Evolutionary conservation across 2,113 vertebrate genomes (phyloP), one percentile per base, ranked within the genome.

Genomic region (Vireo altiloquus): DNA sequence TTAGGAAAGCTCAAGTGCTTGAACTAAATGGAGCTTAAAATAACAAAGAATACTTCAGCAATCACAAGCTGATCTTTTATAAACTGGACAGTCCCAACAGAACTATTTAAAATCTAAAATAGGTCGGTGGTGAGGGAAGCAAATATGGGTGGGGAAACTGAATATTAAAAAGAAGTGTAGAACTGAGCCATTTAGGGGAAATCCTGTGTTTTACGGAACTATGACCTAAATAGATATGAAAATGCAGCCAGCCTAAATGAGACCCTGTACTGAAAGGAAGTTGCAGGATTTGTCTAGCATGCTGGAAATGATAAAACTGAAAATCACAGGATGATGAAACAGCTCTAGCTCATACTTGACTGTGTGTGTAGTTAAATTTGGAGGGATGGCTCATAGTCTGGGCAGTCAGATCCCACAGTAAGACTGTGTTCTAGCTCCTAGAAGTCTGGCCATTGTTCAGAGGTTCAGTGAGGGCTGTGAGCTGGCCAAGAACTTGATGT

Each of bases 331-430:
- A 83, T 92, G 92, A 87, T 95, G 84, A 95, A 94, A 85, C 66
- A 64, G 56, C 78, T 90, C 82, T 94, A 90, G 79, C 91, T 95
- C 92, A 85, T 42, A 9, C 87, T 82, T 91, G 59, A 79, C 76
- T 90, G 33, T 89, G 92, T 71, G 59, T 94, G 95, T 70, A 92
- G 95, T 94, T 96, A 96, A 96, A 96, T 96, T 94, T 92, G 91
- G 96, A 96, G 94, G 39, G 44, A 92, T 92, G 90, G 86, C 94
- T 96, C 96, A 96, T 94, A 96, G 95, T 96, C 97, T 96, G 91
- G 85, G 94, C 95, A 96, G 96, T 90, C 74, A 18, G 59, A 86
- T 91, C 90, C 27, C 76, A 82, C 93, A 95, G 93, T 94, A 87
- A 82, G 77, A 52, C 94, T 95, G 76, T 83, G 83, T 95, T 91